Conservation (phyloP, 2,888 invertebrate genomes). For the Agrotis segetum region DNA sequence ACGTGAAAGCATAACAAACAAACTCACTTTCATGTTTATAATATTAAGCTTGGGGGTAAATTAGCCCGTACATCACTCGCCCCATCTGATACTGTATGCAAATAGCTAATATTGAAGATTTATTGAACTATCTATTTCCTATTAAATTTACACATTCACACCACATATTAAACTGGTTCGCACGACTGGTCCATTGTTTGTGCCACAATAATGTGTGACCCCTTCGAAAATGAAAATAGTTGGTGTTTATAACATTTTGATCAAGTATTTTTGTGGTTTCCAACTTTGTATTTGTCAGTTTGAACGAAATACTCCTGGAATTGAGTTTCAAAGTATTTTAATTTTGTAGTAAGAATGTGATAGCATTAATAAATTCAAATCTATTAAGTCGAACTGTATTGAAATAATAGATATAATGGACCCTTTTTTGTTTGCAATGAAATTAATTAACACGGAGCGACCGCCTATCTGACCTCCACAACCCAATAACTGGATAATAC, state of each 20-base stretch:
- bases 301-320: background rate
- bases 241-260: slow-evolving; percentile 12
- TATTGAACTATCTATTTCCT: slow-evolving; percentile 57
- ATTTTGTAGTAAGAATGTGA: too few relatives aligned
- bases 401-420: too few relatives aligned
- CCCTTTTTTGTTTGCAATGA: too few relatives aligned
- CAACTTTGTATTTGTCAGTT: background rate
- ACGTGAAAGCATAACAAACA: too few relatives aligned
- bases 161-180: slow-evolving; percentile 52
- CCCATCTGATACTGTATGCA: slow-evolving; percentile 58
- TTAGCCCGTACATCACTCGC: background rate
- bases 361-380: too few relatives aligned
- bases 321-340: background rate
- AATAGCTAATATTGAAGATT: slow-evolving; percentile 65
- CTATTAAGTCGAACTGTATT: too few relatives aligned
- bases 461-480: too few relatives aligned
- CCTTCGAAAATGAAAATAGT: slow-evolving; percentile 51
- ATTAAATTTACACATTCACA: slow-evolving; percentile 62
- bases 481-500: too few relatives aligned
- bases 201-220: slow-evolving; percentile 39
- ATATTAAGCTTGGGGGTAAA: too few relatives aligned
- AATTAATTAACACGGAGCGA: too few relatives aligned
- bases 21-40: too few relatives aligned
- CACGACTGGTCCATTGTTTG: slow-evolving; percentile 47
- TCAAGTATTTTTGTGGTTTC: slow-evolving; percentile 24